phyloP scores from a whole-genome alignment of 1,140 invertebrate genomes.

The Neodiprion lecontei region DNA sequence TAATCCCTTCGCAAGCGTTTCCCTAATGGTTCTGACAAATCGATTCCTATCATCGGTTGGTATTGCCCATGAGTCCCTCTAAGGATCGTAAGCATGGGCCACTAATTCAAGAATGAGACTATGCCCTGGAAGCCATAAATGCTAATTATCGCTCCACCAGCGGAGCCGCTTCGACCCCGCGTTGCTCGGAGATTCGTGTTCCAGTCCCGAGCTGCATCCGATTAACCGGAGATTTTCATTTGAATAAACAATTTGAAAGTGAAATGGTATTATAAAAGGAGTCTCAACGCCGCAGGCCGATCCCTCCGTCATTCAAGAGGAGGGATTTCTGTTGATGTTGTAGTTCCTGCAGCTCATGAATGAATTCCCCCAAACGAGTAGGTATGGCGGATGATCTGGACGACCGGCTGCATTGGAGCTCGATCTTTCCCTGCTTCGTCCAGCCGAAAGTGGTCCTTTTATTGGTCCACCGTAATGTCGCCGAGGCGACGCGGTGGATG shows the following conservation, averaged over 20 bases:
- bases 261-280: not conserved
- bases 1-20: not conserved
- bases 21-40: constrained; percentile 7
- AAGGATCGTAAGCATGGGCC: too few species aligned
- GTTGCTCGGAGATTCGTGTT: not conserved
- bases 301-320: not conserved
- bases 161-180: not conserved
- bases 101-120: too few species aligned
- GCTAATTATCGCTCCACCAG: too few species aligned
- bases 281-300: not conserved
- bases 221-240: not conserved
- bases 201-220: not conserved
- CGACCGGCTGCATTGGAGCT: too few species aligned
- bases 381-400: too few species aligned
- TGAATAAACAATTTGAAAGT: constrained; percentile 8
- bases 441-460: too few species aligned
- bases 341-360: not conserved
- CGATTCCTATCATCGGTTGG: not conserved
- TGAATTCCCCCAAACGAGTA: not conserved
- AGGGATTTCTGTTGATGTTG: not conserved
- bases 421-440: too few species aligned
- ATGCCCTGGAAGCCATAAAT: too few species aligned
- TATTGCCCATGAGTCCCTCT: not conserved
- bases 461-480: too few species aligned
- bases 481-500: too few species aligned